phyloP scores from a whole-genome alignment of 2,113 vertebrate genomes.

The Clarias macrocephalus region DNA sequence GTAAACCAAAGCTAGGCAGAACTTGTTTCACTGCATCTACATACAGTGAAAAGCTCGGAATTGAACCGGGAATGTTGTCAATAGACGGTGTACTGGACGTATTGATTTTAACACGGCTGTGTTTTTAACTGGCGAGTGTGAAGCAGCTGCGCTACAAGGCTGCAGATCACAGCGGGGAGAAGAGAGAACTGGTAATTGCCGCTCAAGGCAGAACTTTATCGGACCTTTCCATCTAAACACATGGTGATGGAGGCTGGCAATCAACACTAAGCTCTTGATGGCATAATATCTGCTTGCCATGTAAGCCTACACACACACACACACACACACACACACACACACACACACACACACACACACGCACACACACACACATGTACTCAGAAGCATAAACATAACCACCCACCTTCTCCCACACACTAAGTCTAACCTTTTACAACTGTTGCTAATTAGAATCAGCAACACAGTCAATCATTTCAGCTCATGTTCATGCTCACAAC shows the following conservation, averaged over 20 bases:
- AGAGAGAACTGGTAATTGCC: slow-evolving; percentile 60
- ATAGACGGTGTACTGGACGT: slow-evolving; percentile 28
- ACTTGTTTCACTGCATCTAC: neutral
- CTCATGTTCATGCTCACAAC: slow-evolving; percentile 43
- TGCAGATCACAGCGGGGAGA: slow-evolving; percentile 25
- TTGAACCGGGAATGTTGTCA: slow-evolving; percentile 1
- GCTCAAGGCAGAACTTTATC: slow-evolving; percentile 73
- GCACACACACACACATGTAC: slow-evolving; percentile 1
- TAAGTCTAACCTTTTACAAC: slow-evolving; percentile 41
- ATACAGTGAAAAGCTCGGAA: neutral
- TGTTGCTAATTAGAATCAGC: slow-evolving; percentile 62
- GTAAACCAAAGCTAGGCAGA: neutral
- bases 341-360: neutral
- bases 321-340: neutral
- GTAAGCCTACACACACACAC: slow-evolving; percentile 22
- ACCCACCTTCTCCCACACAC: slow-evolving; percentile 2
- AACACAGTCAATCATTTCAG: slow-evolving; percentile 44
- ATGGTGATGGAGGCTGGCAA: slow-evolving; percentile 66
- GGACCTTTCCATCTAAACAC: slow-evolving; percentile 70
- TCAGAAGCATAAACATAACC: neutral
- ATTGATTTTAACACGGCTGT: slow-evolving; percentile 51
- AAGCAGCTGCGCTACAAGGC: slow-evolving; percentile 39
- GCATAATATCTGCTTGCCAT: slow-evolving; percentile 43
- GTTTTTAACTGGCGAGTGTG: slow-evolving; percentile 38
- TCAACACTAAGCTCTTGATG: slow-evolving; percentile 44